Percentiles rank a stretch among this genome's conserved stretches.
These are phyloP conservation scores for Rosalia funebris DNA, from an alignment of 2,888 invertebrate species.

Conservation along the genomic window DNA sequence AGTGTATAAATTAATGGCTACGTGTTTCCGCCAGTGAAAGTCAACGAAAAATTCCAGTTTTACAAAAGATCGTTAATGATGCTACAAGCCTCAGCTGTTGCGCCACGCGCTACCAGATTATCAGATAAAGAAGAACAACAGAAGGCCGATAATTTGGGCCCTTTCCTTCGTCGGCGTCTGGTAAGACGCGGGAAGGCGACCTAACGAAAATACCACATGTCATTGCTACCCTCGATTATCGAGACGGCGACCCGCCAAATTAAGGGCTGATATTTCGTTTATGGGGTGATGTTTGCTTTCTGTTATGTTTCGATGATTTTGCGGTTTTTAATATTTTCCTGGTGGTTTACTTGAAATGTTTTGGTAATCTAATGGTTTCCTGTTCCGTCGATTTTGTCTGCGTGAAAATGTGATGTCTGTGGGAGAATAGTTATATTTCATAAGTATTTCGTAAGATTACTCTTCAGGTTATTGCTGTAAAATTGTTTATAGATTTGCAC, in stretches of 20 bases:
- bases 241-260: background rate
- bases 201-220: slow-evolving; percentile 46
- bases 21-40: slow-evolving; percentile 35
- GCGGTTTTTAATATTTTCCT: slow-evolving; percentile 14
- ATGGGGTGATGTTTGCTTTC: background rate
- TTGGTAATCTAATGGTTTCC: too few species aligned
- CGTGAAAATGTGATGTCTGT: too few species aligned
- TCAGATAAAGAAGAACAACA: slow-evolving; percentile 45
- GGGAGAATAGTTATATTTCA: too few species aligned
- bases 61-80: slow-evolving; percentile 33
- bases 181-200: slow-evolving; percentile 31
- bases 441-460: too few species aligned
- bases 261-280: slow-evolving; percentile 11
- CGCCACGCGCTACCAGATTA: slow-evolving; percentile 44
- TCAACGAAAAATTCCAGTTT: slow-evolving; percentile 21
- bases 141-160: slow-evolving; percentile 38
- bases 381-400: too few species aligned
- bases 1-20: slow-evolving; percentile 19
- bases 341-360: too few species aligned
- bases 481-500: too few species aligned
- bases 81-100: slow-evolving; percentile 41
- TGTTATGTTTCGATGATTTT: slow-evolving; percentile 19
- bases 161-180: slow-evolving; percentile 36
- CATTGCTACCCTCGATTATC: slow-evolving; percentile 39
- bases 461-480: too few species aligned